phyloP scores from a whole-genome alignment of 1,140 invertebrate species.

The Physella acuta region DNA sequence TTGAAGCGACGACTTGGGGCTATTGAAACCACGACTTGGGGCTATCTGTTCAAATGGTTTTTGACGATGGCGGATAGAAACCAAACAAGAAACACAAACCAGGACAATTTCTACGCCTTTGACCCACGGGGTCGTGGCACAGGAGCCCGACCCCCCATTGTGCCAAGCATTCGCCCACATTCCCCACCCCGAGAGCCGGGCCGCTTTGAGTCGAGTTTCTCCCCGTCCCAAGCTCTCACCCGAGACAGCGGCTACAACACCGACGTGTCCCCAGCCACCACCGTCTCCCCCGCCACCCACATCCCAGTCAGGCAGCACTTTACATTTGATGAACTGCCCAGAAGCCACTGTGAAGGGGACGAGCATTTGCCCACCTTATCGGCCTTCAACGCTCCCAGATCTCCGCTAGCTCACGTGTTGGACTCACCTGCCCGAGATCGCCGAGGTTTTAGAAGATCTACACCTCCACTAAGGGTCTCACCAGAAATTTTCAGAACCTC shows the following conservation, averaged over 20 bases:
- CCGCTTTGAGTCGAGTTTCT: background rate
- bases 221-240: background rate
- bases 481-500: background rate
- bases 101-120: background rate
- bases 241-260: slow-evolving; percentile 7
- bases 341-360: background rate
- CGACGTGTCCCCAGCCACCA: slow-evolving; percentile 2
- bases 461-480: background rate
- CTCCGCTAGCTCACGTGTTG: background rate
- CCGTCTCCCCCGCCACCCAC: background rate
- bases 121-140: background rate
- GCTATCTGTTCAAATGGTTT: slow-evolving; percentile 7
- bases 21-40: no score
- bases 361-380: background rate
- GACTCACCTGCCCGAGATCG: no score
- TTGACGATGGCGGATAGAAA: slow-evolving; percentile 23
- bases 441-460: background rate
- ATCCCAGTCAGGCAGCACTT: background rate
- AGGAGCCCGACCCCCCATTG: background rate
- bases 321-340: background rate
- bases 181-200: background rate
- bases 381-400: background rate
- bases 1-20: no score
- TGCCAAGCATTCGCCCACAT: background rate
- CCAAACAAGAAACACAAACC: background rate